A percentile compares a stretch with the other conserved stretches of the same genome.
phyloP scores from a whole-genome alignment of 2,113 vertebrate genomes.

The Mystacornis crossleyi region DNA sequence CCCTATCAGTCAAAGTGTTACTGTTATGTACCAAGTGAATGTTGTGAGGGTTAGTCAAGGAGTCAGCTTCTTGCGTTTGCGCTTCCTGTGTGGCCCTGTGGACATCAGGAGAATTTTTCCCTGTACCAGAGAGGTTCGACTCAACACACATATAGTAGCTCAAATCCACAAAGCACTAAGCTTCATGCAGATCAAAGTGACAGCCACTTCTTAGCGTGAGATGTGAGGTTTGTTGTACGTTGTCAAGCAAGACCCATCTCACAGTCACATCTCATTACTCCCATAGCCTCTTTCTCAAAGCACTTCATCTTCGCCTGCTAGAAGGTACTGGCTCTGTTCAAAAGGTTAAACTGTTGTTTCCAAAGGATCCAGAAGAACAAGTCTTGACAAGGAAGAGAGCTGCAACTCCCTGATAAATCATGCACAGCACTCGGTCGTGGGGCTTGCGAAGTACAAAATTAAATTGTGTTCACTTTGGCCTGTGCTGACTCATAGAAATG shows the following conservation, averaged over 20 bases:
- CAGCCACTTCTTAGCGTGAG: conserved; percentile 22
- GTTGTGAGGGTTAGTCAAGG: neutral
- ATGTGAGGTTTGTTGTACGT: conserved; percentile 42
- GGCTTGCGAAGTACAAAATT: neutral
- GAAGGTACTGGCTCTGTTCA: conserved; percentile 26
- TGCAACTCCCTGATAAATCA: conserved; percentile 46
- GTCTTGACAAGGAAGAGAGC: conserved; percentile 36
- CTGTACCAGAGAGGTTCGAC: neutral
- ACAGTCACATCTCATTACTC: conserved; percentile 61
- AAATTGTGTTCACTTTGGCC: neutral
- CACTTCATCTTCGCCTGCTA: conserved; percentile 13
- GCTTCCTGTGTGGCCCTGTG: neutral
- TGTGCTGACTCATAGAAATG: neutral
- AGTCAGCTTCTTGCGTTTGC: neutral
- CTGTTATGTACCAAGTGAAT: neutral
- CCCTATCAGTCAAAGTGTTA: neutral
- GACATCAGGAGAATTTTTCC: neutral
- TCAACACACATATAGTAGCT: neutral
- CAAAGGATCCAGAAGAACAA: conserved; percentile 55
- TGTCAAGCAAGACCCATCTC: conserved; percentile 54
- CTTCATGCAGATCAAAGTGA: conserved; percentile 48
- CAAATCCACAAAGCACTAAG: neutral
- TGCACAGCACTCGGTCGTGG: neutral
- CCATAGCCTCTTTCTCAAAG: conserved; percentile 13
- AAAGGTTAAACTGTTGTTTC: conserved; percentile 63